Percentiles rank a stretch among this genome's conserved stretches.
Evolutionary conservation across 2,113 vertebrate genomes (phyloP).

Genomic region (Pardalotus punctatus): DNA sequence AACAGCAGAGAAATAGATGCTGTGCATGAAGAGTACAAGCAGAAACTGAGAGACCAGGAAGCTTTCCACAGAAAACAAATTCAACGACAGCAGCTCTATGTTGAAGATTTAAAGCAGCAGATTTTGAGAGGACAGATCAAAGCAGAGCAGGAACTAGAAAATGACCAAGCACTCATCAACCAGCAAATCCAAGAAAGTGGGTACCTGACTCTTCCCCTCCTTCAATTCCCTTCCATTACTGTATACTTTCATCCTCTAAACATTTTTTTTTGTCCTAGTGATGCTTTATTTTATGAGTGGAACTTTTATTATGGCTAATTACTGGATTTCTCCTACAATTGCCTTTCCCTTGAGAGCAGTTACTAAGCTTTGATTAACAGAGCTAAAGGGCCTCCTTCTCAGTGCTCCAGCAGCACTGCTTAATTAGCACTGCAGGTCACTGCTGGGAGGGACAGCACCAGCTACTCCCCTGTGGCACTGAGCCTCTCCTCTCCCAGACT

Average conservation of each 20-base stretch:
- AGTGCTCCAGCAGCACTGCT: neutral
- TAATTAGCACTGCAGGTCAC: neutral
- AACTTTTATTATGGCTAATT: neutral
- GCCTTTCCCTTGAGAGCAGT: neutral
- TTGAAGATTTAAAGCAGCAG: conserved; percentile 81
- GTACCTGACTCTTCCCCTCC: conserved; percentile 31
- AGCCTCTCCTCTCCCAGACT: neutral
- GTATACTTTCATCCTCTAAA: neutral
- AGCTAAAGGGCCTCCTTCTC: neutral
- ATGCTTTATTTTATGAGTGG: neutral
- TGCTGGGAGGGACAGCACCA: neutral
- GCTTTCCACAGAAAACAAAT: conserved; percentile 56
- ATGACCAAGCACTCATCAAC: conserved; percentile 76
- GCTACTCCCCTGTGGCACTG: neutral
- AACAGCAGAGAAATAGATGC: conserved; percentile 54
- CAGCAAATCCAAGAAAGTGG: conserved; percentile 82
- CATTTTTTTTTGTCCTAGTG: neutral
- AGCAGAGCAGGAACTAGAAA: conserved; percentile 81
- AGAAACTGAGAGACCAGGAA: conserved; percentile 48
- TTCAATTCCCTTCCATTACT: neutral
- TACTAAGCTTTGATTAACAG: neutral
- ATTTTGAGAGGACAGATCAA: conserved; percentile 80
- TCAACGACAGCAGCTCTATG: conserved; percentile 76
- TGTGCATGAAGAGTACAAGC: conserved; percentile 43
- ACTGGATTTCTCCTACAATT: neutral